Evolutionary conservation across 35 echinoderm and acorn worm species (phyloP).

Genomic region (Lytechinus variegatus): DNA sequence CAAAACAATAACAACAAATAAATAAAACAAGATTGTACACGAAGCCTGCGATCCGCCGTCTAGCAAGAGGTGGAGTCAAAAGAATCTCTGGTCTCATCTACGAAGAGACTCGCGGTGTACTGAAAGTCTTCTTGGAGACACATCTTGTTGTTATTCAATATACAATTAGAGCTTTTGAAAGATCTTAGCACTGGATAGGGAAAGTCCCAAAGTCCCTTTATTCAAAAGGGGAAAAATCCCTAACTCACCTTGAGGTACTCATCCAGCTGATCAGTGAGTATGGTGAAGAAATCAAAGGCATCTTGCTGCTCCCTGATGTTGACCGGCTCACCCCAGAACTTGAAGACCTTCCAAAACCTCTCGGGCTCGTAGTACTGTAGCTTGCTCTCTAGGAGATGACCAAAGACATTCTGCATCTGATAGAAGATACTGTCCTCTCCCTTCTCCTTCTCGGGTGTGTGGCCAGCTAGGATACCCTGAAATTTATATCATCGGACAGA

Average conservation of each 20-base stretch:
- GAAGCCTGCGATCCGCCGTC: no score
- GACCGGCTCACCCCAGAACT: slow-evolving; percentile 97
- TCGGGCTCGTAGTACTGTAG: slow-evolving; percentile 98
- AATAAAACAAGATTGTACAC: no score
- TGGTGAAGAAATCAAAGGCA: slow-evolving; percentile 99
- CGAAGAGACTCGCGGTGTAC: no score
- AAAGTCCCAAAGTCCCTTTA: no score
- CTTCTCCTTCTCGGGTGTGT: slow-evolving; percentile 57
- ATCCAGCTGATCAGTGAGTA: slow-evolving; percentile 93
- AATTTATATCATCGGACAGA: no score
- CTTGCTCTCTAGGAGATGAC: slow-evolving; percentile 91
- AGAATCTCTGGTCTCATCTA: neutral
- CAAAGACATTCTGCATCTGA: slow-evolving; percentile 93
- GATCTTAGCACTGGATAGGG: neutral
- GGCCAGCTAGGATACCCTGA: slow-evolving; percentile 61
- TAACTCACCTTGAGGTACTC: slow-evolving; percentile 83
- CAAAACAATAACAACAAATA: no score
- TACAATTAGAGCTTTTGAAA: no score
- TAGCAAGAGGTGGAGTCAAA: no score
- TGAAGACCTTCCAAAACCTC: slow-evolving; percentile 94
- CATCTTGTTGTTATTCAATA: no score
- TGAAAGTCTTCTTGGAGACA: no score
- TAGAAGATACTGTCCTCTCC: slow-evolving; percentile 89
- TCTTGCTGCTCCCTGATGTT: slow-evolving; percentile 99
- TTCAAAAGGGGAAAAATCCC: neutral